Evolutionary conservation across 2,113 vertebrate genomes (phyloP).

Genomic region (Callionymus lyra): DNA sequence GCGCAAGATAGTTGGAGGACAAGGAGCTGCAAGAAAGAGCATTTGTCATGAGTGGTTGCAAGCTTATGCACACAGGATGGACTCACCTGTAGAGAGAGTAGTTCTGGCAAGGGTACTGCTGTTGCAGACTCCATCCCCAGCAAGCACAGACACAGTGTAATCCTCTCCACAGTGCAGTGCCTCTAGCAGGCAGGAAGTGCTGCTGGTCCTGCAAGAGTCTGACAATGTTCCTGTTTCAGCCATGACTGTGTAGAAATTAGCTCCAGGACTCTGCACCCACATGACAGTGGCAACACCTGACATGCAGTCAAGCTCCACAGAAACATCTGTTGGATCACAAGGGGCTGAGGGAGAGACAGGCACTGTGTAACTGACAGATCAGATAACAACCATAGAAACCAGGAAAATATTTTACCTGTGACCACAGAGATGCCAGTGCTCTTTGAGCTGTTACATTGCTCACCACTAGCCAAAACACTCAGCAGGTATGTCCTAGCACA

Average conservation of each 20-base stretch:
- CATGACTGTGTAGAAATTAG: constrained; percentile 43
- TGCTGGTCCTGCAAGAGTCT: constrained; percentile 28
- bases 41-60: neutral
- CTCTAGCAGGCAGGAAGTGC: constrained; percentile 47
- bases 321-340: constrained; percentile 54
- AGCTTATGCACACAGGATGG: neutral
- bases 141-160: constrained; percentile 59
- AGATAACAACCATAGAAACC: too few relatives aligned
- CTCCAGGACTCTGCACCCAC: constrained; percentile 55
- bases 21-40: constrained; percentile 45
- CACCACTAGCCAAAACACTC: constrained; percentile 30
- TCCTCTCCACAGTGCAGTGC: constrained; percentile 54
- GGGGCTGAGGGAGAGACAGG: constrained; percentile 45
- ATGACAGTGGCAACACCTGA: constrained; percentile 38
- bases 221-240: constrained; percentile 24
- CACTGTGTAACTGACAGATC: neutral
- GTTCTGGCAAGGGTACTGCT: constrained; percentile 43
- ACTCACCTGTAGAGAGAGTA: constrained; percentile 52
- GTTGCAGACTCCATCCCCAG: constrained; percentile 55
- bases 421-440: constrained; percentile 24
- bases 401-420: constrained; percentile 42
- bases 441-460: constrained; percentile 49
- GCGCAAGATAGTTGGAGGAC: constrained; percentile 43
- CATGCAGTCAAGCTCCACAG: constrained; percentile 38
- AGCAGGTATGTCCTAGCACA: constrained; percentile 58